Evolutionary conservation across 2,797 vertebrate species (phyloP), one percentile per base, ranked within the genome.

Genomic region (Anas bahamensis): DNA sequence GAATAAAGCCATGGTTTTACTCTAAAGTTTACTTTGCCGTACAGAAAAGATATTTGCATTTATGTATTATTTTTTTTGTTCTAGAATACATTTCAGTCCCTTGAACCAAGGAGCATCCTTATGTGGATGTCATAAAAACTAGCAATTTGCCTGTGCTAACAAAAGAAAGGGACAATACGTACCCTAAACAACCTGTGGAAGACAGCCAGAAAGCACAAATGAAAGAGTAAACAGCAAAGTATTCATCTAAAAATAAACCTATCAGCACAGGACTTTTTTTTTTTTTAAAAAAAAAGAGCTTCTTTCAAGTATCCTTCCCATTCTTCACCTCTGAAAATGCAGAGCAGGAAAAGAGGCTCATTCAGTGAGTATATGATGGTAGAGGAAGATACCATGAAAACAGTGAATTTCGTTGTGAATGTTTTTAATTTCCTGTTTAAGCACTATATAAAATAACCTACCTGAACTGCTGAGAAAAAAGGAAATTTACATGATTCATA

Each of bases 401-500:
- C 80, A 93, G 65, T 91, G 90, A 78, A 89, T 91, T 88, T 90
- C 46, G 1, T 80, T 57, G 76, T 90, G 96, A 97, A 94, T 91
- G 66, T 74, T 96, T 97, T 97, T 97, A 97, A 97, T 97, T 97
- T 97, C 97, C 97, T 97, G 96, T 96, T 95, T 94, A 89, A 94
- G 73, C 81, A 70, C 81, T 96, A 94, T 95, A 96, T 96, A 96
- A 94, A 97, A 95, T 90, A 95, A 95, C 87, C 95, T 91, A 97
- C 95, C 96, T 96, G 92, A 96, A 90, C 86, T 2, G 2, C 71
- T 88, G 96, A 88, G 92, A 94, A 65, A 94, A 96, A 87, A 97
- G 97, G 96, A 97, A 97, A 97, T 97, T 97, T 97, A 92, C 95
- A 94, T 97, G 68, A 97, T 94, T 97, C 95, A 97, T 97, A 96